Base-by-base conservation (phyloP, 64 coral and sea anemone genomes). In the Catalaphyllia jardinei region DNA sequence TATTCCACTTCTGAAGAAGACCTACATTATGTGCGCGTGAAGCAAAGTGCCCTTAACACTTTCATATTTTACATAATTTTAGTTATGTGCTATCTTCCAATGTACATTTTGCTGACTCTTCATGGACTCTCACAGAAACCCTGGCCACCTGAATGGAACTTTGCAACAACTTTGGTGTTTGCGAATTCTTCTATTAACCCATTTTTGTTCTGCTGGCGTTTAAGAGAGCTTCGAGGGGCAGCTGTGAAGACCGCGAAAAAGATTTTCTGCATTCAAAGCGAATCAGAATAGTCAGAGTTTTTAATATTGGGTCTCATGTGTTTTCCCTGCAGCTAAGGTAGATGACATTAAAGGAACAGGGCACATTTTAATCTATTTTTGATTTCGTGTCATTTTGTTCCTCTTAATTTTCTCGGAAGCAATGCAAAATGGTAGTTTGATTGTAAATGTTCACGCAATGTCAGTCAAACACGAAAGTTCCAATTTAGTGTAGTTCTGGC, bases 171-270 rank as follows among this genome's bases (percentile, higher is more conserved):
- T 31, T 52, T 92, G 31, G 83, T 87, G 16, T 86, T 86, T 27
- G 30, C 75, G 18, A 92, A 92, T 31, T 92, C 89, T 1, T 64
- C 83, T 24, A 51, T 87, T 14, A 87, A 92, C 60, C 90, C 90
- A n/a, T 29, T 92, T 10, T 69, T 92, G 11, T 92, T 79, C 25
- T 76, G 73, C 42, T 92, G 90, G 90, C 82, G 90, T 27, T 62
- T 92, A 51, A 8, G 83, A 8, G 82, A 92, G 17, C 64, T 87
- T 57, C 60, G 90, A 3, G 62, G 51, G 3, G 74, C 59, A 49
- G 73, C 75, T 50, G 10, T 67, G 24, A 65, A 84, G 80, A 84
- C 62, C 15, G 0, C 22, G 18, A 67, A 13, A 16, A 84, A 69
- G 50, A 16, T 69, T 19, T n/a, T 50, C 0, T 15, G 31, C 4